Conservation (phyloP, 2,113 vertebrate genomes). For the Antechinus stuartii region DNA sequence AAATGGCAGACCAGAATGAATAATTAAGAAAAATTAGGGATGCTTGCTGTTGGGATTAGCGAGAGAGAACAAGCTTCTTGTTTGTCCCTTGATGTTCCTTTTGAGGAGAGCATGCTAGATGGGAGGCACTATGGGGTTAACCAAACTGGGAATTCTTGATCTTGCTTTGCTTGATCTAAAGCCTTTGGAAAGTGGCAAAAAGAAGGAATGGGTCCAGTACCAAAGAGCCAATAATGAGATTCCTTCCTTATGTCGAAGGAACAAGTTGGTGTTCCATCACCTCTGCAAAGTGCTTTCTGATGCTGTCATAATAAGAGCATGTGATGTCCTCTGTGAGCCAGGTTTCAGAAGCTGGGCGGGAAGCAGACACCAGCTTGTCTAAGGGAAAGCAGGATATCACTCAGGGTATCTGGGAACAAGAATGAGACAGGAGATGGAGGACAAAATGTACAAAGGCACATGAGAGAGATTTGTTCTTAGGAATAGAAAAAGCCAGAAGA, state of each 20-base stretch:
- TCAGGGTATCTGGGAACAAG: background rate
- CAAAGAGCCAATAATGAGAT: background rate
- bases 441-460: background rate
- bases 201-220: background rate
- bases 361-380: background rate
- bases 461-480: background rate
- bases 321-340: background rate
- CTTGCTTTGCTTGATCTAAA: background rate
- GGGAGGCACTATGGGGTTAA: background rate
- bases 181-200: background rate
- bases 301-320: constrained; percentile 5
- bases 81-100: background rate
- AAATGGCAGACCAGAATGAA: background rate
- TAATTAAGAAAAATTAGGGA: background rate
- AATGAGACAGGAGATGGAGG: background rate
- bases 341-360: constrained; percentile 14
- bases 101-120: constrained; percentile 22
- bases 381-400: background rate
- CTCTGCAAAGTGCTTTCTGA: constrained; percentile 14
- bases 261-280: constrained; percentile 4
- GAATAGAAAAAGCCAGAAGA: constrained; percentile 7
- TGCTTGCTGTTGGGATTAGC: background rate
- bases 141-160: background rate
- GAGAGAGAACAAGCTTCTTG: background rate
- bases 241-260: background rate